phyloP scores from a whole-genome alignment of 1,140 invertebrate species.

The Drosophila lowei region DNA sequence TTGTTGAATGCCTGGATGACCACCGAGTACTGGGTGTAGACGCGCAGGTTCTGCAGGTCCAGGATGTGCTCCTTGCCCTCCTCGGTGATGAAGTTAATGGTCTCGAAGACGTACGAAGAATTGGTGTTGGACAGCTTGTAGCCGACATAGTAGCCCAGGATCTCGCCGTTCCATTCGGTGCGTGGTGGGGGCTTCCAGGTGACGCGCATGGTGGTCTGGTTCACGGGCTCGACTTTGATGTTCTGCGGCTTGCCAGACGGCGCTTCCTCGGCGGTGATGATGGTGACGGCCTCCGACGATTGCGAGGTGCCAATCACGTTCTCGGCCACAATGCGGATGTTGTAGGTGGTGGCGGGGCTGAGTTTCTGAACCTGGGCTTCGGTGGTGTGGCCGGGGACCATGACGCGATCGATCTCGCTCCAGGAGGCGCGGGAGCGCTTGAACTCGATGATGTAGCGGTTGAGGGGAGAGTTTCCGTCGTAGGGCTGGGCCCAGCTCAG shows the following conservation, averaged over 20 bases:
- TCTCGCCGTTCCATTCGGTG: conserved; percentile 96
- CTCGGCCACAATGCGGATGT: conserved; percentile 95
- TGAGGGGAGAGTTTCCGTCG: conserved; percentile 97
- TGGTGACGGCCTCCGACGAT: conserved; percentile 95
- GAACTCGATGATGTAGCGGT: conserved; percentile 95
- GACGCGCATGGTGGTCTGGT: conserved; percentile 95
- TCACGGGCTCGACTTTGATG: conserved; percentile 94
- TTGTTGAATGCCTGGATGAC: conserved; percentile 98
- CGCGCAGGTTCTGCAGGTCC: conserved; percentile 92
- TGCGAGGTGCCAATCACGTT: conserved; percentile 96
- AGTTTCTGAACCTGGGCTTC: conserved; percentile 94
- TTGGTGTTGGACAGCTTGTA: conserved; percentile 95
- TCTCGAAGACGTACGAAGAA: conserved; percentile 95
- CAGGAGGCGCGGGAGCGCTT: conserved; percentile 94
- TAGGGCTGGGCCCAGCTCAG: conserved; percentile 96
- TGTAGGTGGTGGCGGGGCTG: conserved; percentile 95
- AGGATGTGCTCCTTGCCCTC: conserved; percentile 95
- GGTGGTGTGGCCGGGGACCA: conserved; percentile 93
- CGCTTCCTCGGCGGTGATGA: conserved; percentile 97
- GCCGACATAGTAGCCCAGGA: conserved; percentile 93
- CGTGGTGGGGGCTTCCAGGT: conserved; percentile 96
- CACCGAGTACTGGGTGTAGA: conserved; percentile 97
- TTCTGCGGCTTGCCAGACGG: conserved; percentile 92
- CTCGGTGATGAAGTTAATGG: conserved; percentile 95
- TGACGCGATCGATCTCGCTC: conserved; percentile 93